Percentiles rank a stretch among this genome's conserved stretches.
Conservation (phyloP, 1,140 invertebrate genomes). For the Phthorimaea operculella region DNA sequence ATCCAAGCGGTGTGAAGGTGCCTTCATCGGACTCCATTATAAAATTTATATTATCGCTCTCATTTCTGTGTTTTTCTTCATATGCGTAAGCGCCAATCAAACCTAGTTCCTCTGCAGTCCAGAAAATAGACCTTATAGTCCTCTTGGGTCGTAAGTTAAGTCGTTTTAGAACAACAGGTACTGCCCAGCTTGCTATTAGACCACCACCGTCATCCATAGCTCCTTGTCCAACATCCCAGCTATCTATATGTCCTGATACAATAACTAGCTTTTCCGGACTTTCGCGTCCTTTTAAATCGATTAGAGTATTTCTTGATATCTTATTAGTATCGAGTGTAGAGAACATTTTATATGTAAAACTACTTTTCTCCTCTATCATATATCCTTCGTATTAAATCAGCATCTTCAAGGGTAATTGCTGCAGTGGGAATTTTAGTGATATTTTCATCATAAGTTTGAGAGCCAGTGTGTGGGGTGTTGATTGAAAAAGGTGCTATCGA, state of each 20-base stretch:
- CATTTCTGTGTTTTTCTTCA: conserved; percentile 70
- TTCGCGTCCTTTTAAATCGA: conserved; percentile 74
- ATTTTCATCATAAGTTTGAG: conserved; percentile 70
- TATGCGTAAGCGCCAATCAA: conserved; percentile 75
- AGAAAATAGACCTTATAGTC: conserved; percentile 83
- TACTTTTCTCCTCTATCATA: conserved; percentile 70
- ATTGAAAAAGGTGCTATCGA: conserved; percentile 83
- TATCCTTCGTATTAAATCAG: conserved; percentile 77
- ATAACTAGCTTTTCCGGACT: conserved; percentile 77
- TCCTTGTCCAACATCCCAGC: conserved; percentile 89
- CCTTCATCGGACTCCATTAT: conserved; percentile 86
- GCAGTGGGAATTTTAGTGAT: conserved; percentile 80
- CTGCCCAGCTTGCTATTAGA: conserved; percentile 83
- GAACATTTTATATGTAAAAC: conserved; percentile 57
- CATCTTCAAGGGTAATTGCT: conserved; percentile 84
- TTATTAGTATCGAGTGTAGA: conserved; percentile 59
- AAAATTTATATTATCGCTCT: conserved; percentile 73
- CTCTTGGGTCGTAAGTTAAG: conserved; percentile 76
- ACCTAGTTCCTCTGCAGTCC: conserved; percentile 86
- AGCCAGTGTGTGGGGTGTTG: conserved; percentile 77
- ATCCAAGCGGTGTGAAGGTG: conserved; percentile 79
- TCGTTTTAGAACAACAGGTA: conserved; percentile 75
- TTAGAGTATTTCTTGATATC: conserved; percentile 78
- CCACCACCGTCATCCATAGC: conserved; percentile 91
- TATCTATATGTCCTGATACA: conserved; percentile 88